Evolutionary conservation across 92 coral and sea anemone species (phyloP).

Genomic region (Umimayanthus kanabou): DNA sequence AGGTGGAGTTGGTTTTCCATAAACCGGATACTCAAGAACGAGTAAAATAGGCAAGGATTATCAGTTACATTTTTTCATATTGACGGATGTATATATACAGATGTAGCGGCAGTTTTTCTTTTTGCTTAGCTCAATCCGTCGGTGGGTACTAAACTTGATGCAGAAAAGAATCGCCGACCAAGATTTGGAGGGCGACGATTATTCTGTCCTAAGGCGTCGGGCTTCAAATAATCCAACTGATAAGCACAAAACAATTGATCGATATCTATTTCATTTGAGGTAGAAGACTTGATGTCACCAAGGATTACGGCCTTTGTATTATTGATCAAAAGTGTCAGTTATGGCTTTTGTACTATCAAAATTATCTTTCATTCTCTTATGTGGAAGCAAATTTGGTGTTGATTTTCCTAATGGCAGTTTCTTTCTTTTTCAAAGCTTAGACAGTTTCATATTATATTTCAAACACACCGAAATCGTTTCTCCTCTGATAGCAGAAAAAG

Average conservation of each 20-base stretch:
- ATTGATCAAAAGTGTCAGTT: not conserved
- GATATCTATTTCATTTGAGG: slow-evolving; percentile 3
- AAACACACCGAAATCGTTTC: too few species aligned
- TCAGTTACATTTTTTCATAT: too few species aligned
- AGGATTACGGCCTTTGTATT: not conserved
- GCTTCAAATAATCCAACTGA: not conserved
- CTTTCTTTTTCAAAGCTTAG: too few species aligned
- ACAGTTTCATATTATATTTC: too few species aligned
- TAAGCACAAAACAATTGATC: slow-evolving; percentile 16
- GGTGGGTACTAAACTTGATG: too few species aligned
- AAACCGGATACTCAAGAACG: too few species aligned
- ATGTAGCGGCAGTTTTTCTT: too few species aligned
- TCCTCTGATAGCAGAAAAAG: too few species aligned
- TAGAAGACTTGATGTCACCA: not conserved
- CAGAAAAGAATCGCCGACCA: not conserved
- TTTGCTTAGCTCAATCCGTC: too few species aligned
- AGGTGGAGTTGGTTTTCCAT: too few species aligned
- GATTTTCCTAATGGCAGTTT: not conserved
- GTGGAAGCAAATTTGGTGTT: not conserved
- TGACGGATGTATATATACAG: too few species aligned
- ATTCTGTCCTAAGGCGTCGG: not conserved
- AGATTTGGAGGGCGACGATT: not conserved
- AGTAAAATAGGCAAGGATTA: too few species aligned
- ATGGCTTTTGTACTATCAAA: not conserved
- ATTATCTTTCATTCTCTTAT: not conserved